Evolutionary conservation across 2,888 invertebrate species (phyloP).

Genomic region (Lasioglossum marginatum): DNA sequence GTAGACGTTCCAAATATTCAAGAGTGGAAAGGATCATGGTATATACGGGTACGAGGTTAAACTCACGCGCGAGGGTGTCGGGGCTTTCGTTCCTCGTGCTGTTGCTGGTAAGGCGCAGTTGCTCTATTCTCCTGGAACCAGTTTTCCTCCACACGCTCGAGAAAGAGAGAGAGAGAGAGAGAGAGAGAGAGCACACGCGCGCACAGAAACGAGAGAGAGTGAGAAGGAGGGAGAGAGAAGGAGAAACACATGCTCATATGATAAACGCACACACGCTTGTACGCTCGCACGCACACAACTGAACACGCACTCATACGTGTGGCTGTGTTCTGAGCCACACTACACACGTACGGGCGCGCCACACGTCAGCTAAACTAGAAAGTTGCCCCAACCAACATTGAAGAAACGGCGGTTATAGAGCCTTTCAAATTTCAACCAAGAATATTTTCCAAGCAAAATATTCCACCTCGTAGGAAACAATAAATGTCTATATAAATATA

Average conservation of each 20-base stretch:
- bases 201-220: conserved; percentile 9
- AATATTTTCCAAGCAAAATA: conserved; percentile 58
- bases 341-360: conserved; percentile 49
- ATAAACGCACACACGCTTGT: conserved; percentile 26
- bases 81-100: conserved; percentile 71
- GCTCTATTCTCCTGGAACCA: conserved; percentile 84
- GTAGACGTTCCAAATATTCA: conserved; percentile 71
- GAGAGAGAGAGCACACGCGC: conserved; percentile 48
- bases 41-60: conserved; percentile 67
- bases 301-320: conserved; percentile 38
- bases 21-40: conserved; percentile 68
- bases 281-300: conserved; percentile 31
- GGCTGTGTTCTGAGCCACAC: conserved; percentile 43
- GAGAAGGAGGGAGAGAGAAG: conserved; percentile 26
- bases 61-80: conserved; percentile 77
- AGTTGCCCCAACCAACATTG: conserved; percentile 82
- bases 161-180: conserved; percentile 20
- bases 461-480: neutral
- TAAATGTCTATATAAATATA: neutral
- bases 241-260: conserved; percentile 45
- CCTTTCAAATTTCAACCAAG: conserved; percentile 83
- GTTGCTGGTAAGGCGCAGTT: conserved; percentile 76
- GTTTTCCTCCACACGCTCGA: conserved; percentile 80
- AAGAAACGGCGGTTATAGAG: conserved; percentile 80
- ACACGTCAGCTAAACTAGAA: conserved; percentile 84